Percentiles rank a stretch among this genome's conserved stretches.
These are phyloP conservation scores for Heteromormyrus szaboi DNA, from an alignment of 2,797 vertebrate genomes.

Conservation along the genomic window DNA sequence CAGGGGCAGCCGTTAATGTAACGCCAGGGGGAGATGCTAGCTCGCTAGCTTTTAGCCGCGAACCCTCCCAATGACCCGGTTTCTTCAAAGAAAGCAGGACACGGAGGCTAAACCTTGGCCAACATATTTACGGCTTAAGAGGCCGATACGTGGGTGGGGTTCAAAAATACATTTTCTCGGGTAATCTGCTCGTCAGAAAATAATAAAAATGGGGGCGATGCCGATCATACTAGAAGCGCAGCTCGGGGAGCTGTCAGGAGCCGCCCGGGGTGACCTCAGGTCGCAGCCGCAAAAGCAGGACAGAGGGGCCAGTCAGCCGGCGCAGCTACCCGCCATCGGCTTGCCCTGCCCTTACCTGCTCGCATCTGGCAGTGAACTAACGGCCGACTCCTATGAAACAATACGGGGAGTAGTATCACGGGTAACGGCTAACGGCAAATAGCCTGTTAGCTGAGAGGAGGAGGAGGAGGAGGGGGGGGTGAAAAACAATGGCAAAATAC, in stretches of 20 bases:
- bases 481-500: background rate
- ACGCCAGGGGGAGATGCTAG: background rate
- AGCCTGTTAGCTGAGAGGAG: background rate
- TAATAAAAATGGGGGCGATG: background rate
- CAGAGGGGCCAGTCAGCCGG: background rate
- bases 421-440: background rate
- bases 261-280: background rate
- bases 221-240: background rate
- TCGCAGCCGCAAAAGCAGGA: background rate
- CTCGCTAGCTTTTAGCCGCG: background rate
- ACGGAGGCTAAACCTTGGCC: background rate
- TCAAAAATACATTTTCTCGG: background rate
- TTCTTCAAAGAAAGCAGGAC: slow-evolving; percentile 7
- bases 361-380: background rate
- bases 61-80: slow-evolving; percentile 14
- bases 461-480: background rate
- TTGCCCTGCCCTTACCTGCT: background rate
- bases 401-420: background rate
- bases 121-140: background rate
- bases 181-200: background rate
- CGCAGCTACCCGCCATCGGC: background rate
- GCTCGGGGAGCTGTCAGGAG: background rate
- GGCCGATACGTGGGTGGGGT: background rate
- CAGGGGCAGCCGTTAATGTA: background rate
- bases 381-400: background rate